Conservation (phyloP, 2,113 vertebrate genomes). For the Anoplopoma fimbria region DNA sequence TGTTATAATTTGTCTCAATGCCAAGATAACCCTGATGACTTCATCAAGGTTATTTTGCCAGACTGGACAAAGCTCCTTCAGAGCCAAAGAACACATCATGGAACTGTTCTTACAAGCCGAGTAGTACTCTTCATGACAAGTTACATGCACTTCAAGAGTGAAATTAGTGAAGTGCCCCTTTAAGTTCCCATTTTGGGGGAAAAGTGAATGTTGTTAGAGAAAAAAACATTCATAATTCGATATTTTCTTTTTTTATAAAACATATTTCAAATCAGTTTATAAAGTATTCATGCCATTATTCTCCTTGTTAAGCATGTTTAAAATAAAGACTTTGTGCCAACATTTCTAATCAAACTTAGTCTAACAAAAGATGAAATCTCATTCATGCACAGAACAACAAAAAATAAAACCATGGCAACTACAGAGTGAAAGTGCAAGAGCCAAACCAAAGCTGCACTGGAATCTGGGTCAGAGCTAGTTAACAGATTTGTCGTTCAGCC, state of each 20-base stretch:
- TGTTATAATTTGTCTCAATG: background rate
- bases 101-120: background rate
- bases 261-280: no score
- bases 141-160: background rate
- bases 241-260: background rate
- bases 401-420: conserved; percentile 28
- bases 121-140: background rate
- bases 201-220: background rate
- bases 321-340: background rate
- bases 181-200: background rate
- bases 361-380: conserved; percentile 4
- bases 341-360: background rate
- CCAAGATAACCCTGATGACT: background rate
- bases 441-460: conserved; percentile 50
- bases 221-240: background rate
- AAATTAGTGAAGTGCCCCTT: background rate
- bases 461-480: conserved; percentile 79
- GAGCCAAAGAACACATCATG: background rate
- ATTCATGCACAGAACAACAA: background rate
- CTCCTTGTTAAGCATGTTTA: background rate
- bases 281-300: background rate
- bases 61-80: background rate
- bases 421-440: conserved; percentile 20
- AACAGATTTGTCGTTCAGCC: conserved; percentile 66
- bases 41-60: background rate